Percentiles rank a stretch among this genome's conserved stretches.
Conservation (phyloP, 2,797 vertebrate genomes). For the Pseudochirops corinnae region DNA sequence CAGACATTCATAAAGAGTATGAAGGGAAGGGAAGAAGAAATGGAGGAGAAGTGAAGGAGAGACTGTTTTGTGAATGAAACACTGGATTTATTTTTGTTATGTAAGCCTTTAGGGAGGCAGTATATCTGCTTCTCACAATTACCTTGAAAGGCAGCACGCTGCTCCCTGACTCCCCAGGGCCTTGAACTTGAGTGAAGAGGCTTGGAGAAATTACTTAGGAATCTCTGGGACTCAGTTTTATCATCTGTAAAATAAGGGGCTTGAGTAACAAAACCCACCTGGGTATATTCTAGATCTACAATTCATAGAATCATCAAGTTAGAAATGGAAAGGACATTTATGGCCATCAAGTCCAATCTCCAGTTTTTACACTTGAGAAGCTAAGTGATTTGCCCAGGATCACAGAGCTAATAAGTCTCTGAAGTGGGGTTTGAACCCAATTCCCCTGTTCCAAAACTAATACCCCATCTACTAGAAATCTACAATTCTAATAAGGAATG, state of each 20-base stretch:
- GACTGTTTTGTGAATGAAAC: conserved; percentile 18
- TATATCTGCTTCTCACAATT: not conserved
- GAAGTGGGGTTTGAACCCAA: not conserved
- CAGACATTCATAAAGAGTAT: not conserved
- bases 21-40: not conserved
- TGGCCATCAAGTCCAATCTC: not conserved
- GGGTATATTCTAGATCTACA: not conserved
- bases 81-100: not conserved
- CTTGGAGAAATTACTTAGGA: not conserved
- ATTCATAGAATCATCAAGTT: not conserved
- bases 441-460: not conserved
- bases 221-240: not conserved
- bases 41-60: conserved; percentile 1
- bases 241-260: not conserved
- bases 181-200: not conserved
- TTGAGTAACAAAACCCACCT: not conserved
- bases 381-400: not conserved
- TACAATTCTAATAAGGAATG: not conserved
- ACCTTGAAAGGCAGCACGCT: not conserved
- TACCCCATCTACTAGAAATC: not conserved
- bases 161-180: not conserved
- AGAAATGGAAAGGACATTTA: not conserved
- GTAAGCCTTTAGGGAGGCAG: not conserved
- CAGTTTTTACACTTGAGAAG: not conserved
- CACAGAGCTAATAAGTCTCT: not conserved